phyloP scores from a whole-genome alignment of 2,797 vertebrate species.

The Enteromius radiatus region DNA sequence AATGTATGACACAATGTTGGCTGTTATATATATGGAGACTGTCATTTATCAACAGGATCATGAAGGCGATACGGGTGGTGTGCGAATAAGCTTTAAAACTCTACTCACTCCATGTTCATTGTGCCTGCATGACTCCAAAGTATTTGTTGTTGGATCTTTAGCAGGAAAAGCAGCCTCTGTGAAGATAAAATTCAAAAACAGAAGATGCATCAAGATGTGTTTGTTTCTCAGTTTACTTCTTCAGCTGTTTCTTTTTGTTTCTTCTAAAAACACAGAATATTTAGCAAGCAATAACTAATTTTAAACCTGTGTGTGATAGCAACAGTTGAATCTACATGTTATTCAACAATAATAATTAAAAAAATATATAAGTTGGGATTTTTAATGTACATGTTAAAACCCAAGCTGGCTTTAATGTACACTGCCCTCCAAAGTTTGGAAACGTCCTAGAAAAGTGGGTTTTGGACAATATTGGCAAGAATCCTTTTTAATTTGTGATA shows the following conservation, averaged over 20 bases:
- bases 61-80: not conserved
- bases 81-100: conserved; percentile 1
- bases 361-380: not conserved
- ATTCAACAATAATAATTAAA: not conserved
- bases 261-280: not conserved
- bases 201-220: conserved; percentile 5
- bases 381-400: not conserved
- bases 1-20: conserved; percentile 52
- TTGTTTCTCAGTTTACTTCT: conserved; percentile 8
- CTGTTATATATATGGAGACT: conserved; percentile 22
- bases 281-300: not conserved
- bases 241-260: conserved; percentile 21
- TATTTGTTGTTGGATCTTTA: conserved; percentile 32
- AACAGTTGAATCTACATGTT: not conserved
- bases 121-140: conserved; percentile 30
- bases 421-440: not conserved
- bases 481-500: no score
- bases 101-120: conserved; percentile 42
- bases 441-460: no score
- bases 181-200: conserved; percentile 15
- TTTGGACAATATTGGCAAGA: no score
- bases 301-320: not conserved
- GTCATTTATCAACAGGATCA: not conserved
- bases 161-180: conserved; percentile 54
- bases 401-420: not conserved